Base-by-base conservation (phyloP, 2,797 vertebrate species). In the Phylloscopus collybita region DNA sequence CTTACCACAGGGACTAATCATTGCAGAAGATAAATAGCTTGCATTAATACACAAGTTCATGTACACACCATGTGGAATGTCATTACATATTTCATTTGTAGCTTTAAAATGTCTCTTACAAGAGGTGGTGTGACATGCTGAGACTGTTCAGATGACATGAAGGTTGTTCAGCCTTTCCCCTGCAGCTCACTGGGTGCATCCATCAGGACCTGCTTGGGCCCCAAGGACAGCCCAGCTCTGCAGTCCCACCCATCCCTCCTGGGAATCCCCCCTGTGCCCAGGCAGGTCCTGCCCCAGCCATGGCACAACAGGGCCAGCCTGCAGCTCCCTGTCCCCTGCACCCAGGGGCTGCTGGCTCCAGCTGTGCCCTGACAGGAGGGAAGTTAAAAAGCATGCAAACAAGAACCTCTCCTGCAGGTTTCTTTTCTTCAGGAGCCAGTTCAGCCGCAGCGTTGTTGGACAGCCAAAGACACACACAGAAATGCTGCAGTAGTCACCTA, bases 231-330 rank as follows among this genome's bases (percentile, higher is more conserved):
- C 1, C 8, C n/a, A 27, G 16, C 36, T 23, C 51, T 27, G 23
- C 0, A 5, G 59, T 54, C 53, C 45, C 47, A 30, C 18, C 18
- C 26, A 5, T 8, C 26, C 36, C 56, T 50, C 5, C 15, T 0
- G 3, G 19, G 22, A 5, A 9, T 74, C 3, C 11, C 11, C 38
- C 10, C 16, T 4, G 16, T 38, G 10, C 59, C 36, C 50, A 2
- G 0, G 40, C 44, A 67, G 23, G 9, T 25, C 12, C 56, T 70
- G 56, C 34, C 18, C 30, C 36, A 32, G 36, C 0, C 0, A 27
- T 1, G 2, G 29, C 2, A 2, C 9, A 32, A 1, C 40, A 51
- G 53, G 45, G 21, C 40, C 0, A 1, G 0, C 34, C 30, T 78
- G 30, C 72, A 79, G 30, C 22, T 59, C 34, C n/a, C 40, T 1